Evolutionary conservation across 2,113 vertebrate species (phyloP).

Genomic region (Theristicus caerulescens): DNA sequence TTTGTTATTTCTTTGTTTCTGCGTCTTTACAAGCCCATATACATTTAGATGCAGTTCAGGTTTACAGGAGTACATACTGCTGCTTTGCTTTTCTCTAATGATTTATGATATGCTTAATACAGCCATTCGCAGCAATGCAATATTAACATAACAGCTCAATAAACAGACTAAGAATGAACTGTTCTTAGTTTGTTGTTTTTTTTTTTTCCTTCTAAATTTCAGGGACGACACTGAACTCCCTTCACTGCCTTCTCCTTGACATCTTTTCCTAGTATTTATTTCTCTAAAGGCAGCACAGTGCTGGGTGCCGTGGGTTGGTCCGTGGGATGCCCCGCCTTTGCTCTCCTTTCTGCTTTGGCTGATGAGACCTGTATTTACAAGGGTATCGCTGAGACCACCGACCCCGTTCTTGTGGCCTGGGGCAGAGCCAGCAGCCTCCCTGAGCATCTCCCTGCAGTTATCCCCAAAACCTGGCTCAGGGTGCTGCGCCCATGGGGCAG

Average conservation of each 20-base stretch:
- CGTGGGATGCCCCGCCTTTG: neutral
- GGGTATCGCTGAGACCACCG: rapidly evolving
- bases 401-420: neutral
- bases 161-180: neutral
- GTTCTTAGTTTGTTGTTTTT: too few species aligned
- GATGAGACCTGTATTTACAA: neutral
- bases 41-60: neutral
- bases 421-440: neutral
- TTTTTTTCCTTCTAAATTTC: neutral
- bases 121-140: neutral
- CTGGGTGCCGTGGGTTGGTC: neutral
- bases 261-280: neutral
- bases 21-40: neutral
- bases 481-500: neutral
- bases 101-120: neutral
- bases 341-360: neutral
- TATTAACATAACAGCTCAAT: neutral
- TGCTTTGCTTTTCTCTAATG: neutral
- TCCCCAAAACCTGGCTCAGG: neutral
- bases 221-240: neutral
- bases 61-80: neutral
- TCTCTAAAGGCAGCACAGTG: neutral
- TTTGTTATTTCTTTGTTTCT: neutral
- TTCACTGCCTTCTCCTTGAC: neutral
- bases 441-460: neutral